A percentile compares a stretch with the other conserved stretches of the same genome.
Evolutionary conservation across 2,113 vertebrate species (phyloP).

Genomic region (Rhynchopsitta pachyrhyncha): DNA sequence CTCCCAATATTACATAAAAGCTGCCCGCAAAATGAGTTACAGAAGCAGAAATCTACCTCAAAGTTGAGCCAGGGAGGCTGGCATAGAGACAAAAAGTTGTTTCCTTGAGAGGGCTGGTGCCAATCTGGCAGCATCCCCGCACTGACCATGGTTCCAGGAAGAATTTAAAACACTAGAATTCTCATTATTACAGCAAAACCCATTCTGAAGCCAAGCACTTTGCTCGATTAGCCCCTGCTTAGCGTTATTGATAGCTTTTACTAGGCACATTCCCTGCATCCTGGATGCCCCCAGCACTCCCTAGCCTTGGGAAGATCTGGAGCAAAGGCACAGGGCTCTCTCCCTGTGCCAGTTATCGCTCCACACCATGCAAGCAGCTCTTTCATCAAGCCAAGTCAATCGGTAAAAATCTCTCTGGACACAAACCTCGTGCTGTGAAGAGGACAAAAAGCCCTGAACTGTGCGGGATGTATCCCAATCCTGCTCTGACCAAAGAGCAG

Average conservation of each 20-base stretch:
- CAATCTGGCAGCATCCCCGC: not conserved
- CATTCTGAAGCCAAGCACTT: not conserved
- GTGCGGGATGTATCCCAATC: accelerated
- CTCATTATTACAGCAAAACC: not conserved
- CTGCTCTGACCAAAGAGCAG: accelerated
- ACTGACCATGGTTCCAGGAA: not conserved
- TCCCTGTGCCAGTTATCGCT: accelerated
- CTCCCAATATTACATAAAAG: not conserved
- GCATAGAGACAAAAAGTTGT: not conserved
- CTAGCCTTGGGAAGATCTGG: not conserved
- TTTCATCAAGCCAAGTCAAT: not conserved
- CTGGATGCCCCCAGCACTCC: not conserved
- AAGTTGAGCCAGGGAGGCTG: not conserved
- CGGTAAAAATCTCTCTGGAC: not conserved
- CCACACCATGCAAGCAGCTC: accelerated
- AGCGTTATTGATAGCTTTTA: accelerated
- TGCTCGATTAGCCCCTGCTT: not conserved
- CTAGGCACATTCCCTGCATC: not conserved
- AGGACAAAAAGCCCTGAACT: not conserved
- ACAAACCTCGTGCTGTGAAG: not conserved
- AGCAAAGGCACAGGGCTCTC: not conserved
- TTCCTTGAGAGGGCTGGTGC: not conserved
- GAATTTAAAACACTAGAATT: not conserved
- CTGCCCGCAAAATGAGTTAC: accelerated
- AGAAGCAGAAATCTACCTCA: not conserved